phyloP scores from a whole-genome alignment of 2,113 vertebrate genomes.

The Odontophorus gujanensis region DNA sequence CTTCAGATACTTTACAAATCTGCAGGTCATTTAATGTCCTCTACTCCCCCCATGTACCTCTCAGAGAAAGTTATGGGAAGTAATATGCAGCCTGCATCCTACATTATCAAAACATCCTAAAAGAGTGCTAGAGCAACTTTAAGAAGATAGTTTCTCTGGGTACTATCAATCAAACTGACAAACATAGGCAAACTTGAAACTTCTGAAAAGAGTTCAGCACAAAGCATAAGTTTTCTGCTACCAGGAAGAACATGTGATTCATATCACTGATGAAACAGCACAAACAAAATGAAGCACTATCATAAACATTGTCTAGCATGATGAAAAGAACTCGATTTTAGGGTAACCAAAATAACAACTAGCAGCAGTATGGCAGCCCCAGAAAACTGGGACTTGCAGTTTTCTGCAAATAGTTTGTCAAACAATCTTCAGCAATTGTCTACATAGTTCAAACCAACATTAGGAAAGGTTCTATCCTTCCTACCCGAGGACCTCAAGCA shows the following conservation, averaged over 20 bases:
- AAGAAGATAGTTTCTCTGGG: accelerated
- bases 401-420: not conserved
- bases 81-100: not conserved
- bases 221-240: not conserved
- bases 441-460: not conserved
- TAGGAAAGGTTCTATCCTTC: not conserved
- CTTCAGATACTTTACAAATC: not conserved
- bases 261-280: accelerated
- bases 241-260: not conserved
- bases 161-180: not conserved
- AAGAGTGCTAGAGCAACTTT: not conserved
- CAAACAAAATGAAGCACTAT: not conserved
- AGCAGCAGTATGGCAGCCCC: not conserved
- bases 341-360: not conserved
- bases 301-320: not conserved
- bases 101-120: not conserved
- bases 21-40: not conserved
- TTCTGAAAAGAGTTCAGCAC: not conserved
- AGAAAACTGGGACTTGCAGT: not conserved
- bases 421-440: not conserved
- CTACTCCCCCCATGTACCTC: not conserved
- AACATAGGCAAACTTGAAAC: not conserved
- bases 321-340: not conserved
- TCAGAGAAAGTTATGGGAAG: not conserved
- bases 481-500: not conserved